Conservation (phyloP, 2,113 vertebrate genomes). For the Rhinoderma darwinii region DNA sequence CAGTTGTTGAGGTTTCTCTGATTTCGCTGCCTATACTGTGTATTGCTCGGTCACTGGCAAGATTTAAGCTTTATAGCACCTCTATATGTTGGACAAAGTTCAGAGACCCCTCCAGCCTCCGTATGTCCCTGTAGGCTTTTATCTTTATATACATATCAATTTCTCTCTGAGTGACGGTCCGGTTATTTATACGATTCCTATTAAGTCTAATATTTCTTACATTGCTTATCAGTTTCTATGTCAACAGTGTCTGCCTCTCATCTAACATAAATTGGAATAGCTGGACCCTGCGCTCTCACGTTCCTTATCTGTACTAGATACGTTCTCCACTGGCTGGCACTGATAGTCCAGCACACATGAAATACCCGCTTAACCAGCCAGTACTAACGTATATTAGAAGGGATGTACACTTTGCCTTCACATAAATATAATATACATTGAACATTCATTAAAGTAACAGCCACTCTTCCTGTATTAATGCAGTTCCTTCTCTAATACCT, state of each 20-base stretch:
- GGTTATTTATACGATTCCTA: not conserved
- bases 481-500: constrained; percentile 43
- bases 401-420: not conserved
- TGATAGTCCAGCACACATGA: not conserved
- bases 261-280: not conserved
- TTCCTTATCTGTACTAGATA: not conserved
- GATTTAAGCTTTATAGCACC: not conserved
- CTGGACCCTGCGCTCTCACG: not conserved
- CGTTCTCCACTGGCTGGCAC: not conserved
- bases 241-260: not conserved
- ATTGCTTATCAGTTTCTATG: constrained; percentile 11
- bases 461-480: not conserved
- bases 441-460: not conserved
- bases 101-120: not conserved
- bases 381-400: not conserved
- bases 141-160: not conserved
- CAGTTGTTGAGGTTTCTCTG: not conserved
- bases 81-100: not conserved
- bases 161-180: not conserved
- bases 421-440: not conserved
- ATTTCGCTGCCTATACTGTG: not conserved
- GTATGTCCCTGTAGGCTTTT: not conserved
- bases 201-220: not conserved
- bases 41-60: not conserved
- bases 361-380: not conserved